Base-by-base conservation (phyloP, 1,140 invertebrate species). In the Pristionchus pacificus region DNA sequence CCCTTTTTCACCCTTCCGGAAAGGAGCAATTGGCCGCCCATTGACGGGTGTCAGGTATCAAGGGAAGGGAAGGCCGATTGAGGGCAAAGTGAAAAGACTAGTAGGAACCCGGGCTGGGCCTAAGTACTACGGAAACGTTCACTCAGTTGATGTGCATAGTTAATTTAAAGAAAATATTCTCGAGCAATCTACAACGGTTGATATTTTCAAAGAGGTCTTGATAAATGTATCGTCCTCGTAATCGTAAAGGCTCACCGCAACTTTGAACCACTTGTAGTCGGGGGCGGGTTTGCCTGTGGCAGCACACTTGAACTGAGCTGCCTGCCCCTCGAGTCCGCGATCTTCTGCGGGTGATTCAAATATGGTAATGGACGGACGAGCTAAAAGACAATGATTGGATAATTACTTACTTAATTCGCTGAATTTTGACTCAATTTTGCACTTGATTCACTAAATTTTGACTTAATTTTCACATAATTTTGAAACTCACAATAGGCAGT, bases 401-500 rank as follows among this genome's bases (percentile, higher is more conserved):
- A 55, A 67, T 1, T 15, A 59, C 38, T 49, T 19, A 6, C 6
- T 49, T 6, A 10, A 49, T 10, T 6, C 6, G 6, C 38, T 10
- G 38, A 49, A 10, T 19, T 49, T 10, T 49, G 38, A 49, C 38
- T 49, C 38, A 49, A 19, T 19, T 10, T 19, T n/a, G n/a, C n/a
- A 6, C 6, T 49, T 6, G 6, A 49, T 10, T 6, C 6, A 6
- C 38, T 10, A 19, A 49, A 10, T 19, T 49, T 10, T 49, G 38
- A 49, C 38, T 49, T 19, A 49, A 19, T 19, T 10, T 19, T 31
- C 63, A 65, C n/a, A 65, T 3, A 65, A 24, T 62, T 62, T 38
- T n/a, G n/a, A n/a, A 15, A 65, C 65, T 70, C 32, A 76, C 75
- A 71, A 63, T 76, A 76, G 55, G 73, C 75, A 27, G 73, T 71